phyloP scores from a whole-genome alignment of 2,888 invertebrate species.

The Euplagia quadripunctaria region DNA sequence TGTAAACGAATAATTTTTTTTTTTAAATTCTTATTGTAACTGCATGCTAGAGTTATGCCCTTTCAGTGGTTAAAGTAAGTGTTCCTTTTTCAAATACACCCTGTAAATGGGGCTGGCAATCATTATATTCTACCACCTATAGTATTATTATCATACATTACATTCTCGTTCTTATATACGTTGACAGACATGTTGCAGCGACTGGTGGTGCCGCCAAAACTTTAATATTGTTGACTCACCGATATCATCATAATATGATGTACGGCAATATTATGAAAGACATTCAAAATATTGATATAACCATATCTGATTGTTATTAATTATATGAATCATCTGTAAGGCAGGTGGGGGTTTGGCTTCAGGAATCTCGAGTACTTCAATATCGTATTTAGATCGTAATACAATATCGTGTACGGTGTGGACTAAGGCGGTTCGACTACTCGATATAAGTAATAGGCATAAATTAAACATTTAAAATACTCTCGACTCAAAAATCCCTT shows the following conservation, averaged over 20 bases:
- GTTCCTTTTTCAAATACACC: no score
- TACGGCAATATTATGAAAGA: conserved; percentile 9
- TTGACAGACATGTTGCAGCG: not conserved
- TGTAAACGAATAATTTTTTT: no score
- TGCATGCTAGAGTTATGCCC: no score
- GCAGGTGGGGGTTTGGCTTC: not conserved
- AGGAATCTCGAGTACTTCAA: not conserved
- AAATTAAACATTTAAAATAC: no score
- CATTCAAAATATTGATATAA: conserved; percentile 16
- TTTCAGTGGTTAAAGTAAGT: no score
- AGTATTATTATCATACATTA: not conserved
- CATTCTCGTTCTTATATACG: not conserved
- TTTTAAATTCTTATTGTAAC: no score
- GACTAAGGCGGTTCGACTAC: no score
- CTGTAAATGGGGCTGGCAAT: no score
- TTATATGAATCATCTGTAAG: conserved; percentile 2
- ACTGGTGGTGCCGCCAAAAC: not conserved
- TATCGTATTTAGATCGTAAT: not conserved
- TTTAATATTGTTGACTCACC: not conserved
- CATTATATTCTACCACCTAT: no score
- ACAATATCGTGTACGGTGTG: no score
- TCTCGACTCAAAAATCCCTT: no score
- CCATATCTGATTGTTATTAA: conserved; percentile 6
- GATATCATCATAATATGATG: not conserved
- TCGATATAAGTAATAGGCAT: no score